Percentiles rank a stretch among this genome's conserved stretches.
Conservation (phyloP, 2,797 vertebrate species). For the Eptatretus atami region DNA sequence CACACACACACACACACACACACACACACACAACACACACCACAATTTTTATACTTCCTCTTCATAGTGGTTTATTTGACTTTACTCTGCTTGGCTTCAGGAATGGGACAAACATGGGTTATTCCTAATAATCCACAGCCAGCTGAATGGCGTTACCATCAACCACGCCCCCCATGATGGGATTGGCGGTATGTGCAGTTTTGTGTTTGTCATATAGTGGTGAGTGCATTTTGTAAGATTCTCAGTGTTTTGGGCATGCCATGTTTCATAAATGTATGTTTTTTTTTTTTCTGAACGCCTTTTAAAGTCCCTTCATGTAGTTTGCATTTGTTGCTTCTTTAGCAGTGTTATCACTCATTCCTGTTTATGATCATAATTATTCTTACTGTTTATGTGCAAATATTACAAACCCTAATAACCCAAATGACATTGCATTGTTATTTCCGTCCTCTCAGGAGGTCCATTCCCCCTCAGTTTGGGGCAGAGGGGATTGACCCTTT, state of each 20-base stretch:
- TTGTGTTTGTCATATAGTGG: too few relatives aligned
- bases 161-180: slow-evolving; percentile 61
- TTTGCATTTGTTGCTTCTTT: too few relatives aligned
- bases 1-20: slow-evolving; percentile 12
- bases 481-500: slow-evolving; percentile 53
- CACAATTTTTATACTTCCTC: too few relatives aligned
- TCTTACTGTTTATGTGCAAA: too few relatives aligned
- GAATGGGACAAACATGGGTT: slow-evolving; percentile 5
- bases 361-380: too few relatives aligned
- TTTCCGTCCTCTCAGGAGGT: slow-evolving; percentile 19
- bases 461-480: slow-evolving; percentile 48
- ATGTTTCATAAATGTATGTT: not conserved
- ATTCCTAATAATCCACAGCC: slow-evolving; percentile 19
- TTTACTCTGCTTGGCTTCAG: not conserved
- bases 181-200: slow-evolving; percentile 24
- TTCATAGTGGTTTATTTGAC: not conserved
- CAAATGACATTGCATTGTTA: not conserved
- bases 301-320: too few relatives aligned
- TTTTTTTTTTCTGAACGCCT: too few relatives aligned
- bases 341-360: too few relatives aligned
- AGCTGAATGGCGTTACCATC: slow-evolving; percentile 38
- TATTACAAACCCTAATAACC: too few relatives aligned
- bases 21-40: slow-evolving; percentile 11
- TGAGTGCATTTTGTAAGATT: not conserved
- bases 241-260: not conserved